Evolutionary conservation across 1,140 invertebrate genomes (phyloP), one percentile per base, ranked within the genome.

Genomic region (Antheraea pernyi): DNA sequence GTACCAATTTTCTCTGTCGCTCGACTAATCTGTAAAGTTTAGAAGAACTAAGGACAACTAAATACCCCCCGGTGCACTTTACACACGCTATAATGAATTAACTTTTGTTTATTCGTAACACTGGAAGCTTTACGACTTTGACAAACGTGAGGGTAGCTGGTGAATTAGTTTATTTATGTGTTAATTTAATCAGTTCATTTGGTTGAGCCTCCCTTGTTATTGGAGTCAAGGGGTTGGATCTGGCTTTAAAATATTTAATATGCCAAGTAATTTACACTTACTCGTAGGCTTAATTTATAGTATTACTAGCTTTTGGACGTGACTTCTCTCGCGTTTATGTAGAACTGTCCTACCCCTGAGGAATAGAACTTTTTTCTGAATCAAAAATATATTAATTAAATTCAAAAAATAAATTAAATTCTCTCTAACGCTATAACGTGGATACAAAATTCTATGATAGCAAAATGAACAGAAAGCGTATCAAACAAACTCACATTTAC

Each of bases 31-130:
- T 66, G 37, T 19, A 19, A 70, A 70, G 69, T 66, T 70, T 65
- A 39, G 63, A 65, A 65, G 48, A 61, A 69, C 22, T 37, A 69
- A 53, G 46, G 13, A 53, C 46, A 69, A 69, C 37, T 59, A 48
- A 42, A 53, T 19, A 37, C 69, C 69, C 69, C 59, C 63, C 58
- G 63, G 69, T 70, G 69, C 69, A 70, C 63, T 70, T 70, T 66
- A 65, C 39, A 59, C 39, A 3, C 16, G 63, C 19, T 58, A 61
- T 70, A 65, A 70, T 70, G 69, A 70, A 70, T 70, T 66, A 70
- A 70, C 69, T 70, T 70, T 60, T 70, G 69, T 70, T 70, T 70
- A 70, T 70, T 65, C 65, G 68, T 59, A 48, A 59, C 53, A 36
- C 30, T 36, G 62, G 37, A 59, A 65, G 16, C 68, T 65, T 65